Base-by-base conservation (phyloP, 2,888 invertebrate genomes). In the Pecten maximus region DNA sequence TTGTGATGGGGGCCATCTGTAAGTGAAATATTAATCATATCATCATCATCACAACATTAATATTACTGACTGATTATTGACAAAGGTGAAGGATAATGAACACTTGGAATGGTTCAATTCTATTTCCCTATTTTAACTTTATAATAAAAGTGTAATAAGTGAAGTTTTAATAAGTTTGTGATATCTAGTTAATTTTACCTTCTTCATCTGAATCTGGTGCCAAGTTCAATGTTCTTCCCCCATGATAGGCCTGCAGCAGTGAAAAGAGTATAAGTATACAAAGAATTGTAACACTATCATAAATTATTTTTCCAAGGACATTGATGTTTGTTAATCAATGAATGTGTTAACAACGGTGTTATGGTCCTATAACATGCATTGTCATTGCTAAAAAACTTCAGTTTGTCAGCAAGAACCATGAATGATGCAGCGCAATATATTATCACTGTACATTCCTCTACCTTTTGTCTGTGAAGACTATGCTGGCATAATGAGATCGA, bases 141-240 rank as follows among this genome's bases (percentile, higher is more conserved):
- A 44, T 44, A 44, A 44, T 10, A 44, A 44, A 12, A 12, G 60
- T 60, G 28, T 10, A 60, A 28, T n/a, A 54, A 8, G 39, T 19
- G 39, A 88, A 40, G 19, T 48, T 16, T 87, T 87, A 87, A 28
- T 87, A 28, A 0, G 23, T 50, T 86, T 60, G 39, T 48, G n/a
- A 88, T 12, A 74, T 54, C 0, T 44, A 90, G 40, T 0, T 54
- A n/a, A 19, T 54, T 44, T 50, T 87, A 28, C 40, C 89, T 48
- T 89, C 89, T 23, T 48, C 50, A 16, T 89, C 89, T 40, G 89
- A 89, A 60, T 89, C 89, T 60, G 60, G n/a, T 40, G 60, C 89
- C 74, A 89, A 12, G 40, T 89, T 50, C 16, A 89, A 39, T 40
- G 89, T 87, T 50, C 40, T 87, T 89, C 19, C 74, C 86, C 35